Conservation (phyloP, 1,140 invertebrate genomes). For the Lasioglossum albipes region DNA sequence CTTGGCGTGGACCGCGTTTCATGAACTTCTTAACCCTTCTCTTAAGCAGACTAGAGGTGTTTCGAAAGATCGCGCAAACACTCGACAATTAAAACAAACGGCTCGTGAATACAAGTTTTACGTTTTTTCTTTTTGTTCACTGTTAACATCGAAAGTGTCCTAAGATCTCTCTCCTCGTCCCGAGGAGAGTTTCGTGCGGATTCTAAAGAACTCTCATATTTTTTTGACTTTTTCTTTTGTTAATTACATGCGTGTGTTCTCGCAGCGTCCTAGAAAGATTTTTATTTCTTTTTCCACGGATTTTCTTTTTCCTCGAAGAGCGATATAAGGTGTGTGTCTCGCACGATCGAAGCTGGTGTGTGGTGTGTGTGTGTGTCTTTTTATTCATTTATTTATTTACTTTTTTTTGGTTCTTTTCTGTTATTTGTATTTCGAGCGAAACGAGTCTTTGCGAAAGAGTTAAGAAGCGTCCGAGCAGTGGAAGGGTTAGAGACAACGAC, state of each 20-base stretch:
- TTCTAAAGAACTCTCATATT: conserved; percentile 2
- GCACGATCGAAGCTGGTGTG: not conserved
- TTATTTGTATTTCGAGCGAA: not conserved
- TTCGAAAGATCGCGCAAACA: not conserved
- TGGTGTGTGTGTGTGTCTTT: too few relatives aligned
- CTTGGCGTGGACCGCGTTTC: not conserved
- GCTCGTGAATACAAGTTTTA: conserved; percentile 16
- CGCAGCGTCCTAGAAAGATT: not conserved
- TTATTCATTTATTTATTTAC: not conserved
- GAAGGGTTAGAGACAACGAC: conserved; percentile 45
- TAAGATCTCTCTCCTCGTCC: not conserved
- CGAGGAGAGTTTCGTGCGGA: not conserved
- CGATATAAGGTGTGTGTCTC: too few relatives aligned
- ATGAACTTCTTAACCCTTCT: conserved; percentile 31
- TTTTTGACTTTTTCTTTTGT: not conserved
- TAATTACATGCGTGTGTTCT: not conserved
- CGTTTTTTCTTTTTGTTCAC: not conserved
- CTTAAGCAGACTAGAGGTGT: not conserved
- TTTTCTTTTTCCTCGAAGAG: too few relatives aligned
- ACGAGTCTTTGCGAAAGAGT: not conserved
- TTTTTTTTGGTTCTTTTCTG: not conserved
- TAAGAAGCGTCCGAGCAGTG: conserved; percentile 13
- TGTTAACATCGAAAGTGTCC: conserved; percentile 16
- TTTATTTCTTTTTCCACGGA: not conserved
- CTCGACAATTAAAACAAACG: conserved; percentile 12